Percentiles rank a stretch among this genome's conserved stretches.
Evolutionary conservation across 2,888 invertebrate genomes (phyloP).

Genomic region (Digitonthophagus gazella): DNA sequence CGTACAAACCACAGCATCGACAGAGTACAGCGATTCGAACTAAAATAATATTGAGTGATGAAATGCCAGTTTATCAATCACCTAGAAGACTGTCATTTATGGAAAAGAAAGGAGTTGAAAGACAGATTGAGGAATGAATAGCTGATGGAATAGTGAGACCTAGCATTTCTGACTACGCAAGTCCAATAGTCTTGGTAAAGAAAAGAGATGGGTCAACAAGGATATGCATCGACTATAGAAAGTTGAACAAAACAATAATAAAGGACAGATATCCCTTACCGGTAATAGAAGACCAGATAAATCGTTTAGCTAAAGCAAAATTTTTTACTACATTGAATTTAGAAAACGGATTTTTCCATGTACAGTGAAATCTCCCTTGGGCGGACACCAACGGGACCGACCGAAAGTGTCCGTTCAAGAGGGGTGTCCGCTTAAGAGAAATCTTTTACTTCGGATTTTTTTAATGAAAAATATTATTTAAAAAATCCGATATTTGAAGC

Average conservation of each 20-base stretch:
- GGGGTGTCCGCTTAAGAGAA: too few relatives aligned
- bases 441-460: too few relatives aligned
- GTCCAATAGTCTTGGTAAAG: slow-evolving; percentile 39
- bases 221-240: slow-evolving; percentile 42
- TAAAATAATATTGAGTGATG: slow-evolving; percentile 39
- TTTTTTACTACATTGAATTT: slow-evolving; percentile 40
- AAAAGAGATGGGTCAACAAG: slow-evolving; percentile 38
- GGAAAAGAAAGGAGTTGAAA: slow-evolving; percentile 37
- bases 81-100: slow-evolving; percentile 10
- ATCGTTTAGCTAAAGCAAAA: slow-evolving; percentile 36
- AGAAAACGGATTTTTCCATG: slow-evolving; percentile 45
- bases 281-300: slow-evolving; percentile 44
- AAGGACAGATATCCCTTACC: slow-evolving; percentile 42
- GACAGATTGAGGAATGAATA: slow-evolving; percentile 38
- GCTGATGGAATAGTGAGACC: too few relatives aligned
- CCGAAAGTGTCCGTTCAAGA: too few relatives aligned
- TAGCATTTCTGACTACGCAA: slow-evolving; percentile 42
- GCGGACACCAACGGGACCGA: too few relatives aligned
- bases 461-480: too few relatives aligned
- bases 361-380: too few relatives aligned
- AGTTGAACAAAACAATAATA: slow-evolving; percentile 41
- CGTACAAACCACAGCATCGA: slow-evolving; percentile 37
- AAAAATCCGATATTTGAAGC: too few relatives aligned
- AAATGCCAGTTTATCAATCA: slow-evolving; percentile 30
- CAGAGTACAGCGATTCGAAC: too few relatives aligned